These are phyloP conservation scores for Orgyia antiqua DNA, from an alignment of 2,888 invertebrate genomes.

Conservation along the genomic window DNA sequence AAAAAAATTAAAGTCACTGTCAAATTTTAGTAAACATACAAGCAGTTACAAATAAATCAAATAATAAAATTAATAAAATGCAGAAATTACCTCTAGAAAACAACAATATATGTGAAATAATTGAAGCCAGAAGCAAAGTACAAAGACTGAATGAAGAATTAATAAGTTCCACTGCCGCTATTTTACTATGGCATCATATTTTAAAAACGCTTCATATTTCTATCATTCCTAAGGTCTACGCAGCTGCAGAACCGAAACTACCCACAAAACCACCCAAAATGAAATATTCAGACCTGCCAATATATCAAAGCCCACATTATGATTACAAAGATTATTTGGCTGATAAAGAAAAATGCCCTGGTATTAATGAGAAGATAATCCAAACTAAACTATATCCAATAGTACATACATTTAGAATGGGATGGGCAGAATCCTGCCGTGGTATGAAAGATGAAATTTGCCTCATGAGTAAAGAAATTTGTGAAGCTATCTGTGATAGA, in stretches of 20 bases:
- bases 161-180: background rate
- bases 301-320: conserved; percentile 46
- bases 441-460: conserved; percentile 8
- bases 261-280: conserved; percentile 44
- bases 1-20: too few species aligned
- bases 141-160: background rate
- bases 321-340: conserved; percentile 44
- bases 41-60: too few species aligned
- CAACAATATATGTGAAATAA: background rate
- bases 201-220: background rate
- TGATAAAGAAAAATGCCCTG: conserved; percentile 33
- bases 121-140: background rate
- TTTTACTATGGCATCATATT: background rate
- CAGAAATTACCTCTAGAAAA: conserved; percentile 6
- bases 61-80: conserved; percentile 7
- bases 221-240: conserved; percentile 38
- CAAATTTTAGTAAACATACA: conserved; percentile 29
- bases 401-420: conserved; percentile 28
- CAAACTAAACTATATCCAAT: conserved; percentile 40
- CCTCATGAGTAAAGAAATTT: conserved; percentile 12
- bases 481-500: conserved; percentile 9
- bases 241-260: conserved; percentile 22
- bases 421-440: conserved; percentile 8
- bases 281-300: conserved; percentile 50
- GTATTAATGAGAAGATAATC: conserved; percentile 33